These are phyloP conservation scores for Brachionus plicatilis DNA, from an alignment of 1,140 invertebrate genomes.

Conservation along the genomic window DNA sequence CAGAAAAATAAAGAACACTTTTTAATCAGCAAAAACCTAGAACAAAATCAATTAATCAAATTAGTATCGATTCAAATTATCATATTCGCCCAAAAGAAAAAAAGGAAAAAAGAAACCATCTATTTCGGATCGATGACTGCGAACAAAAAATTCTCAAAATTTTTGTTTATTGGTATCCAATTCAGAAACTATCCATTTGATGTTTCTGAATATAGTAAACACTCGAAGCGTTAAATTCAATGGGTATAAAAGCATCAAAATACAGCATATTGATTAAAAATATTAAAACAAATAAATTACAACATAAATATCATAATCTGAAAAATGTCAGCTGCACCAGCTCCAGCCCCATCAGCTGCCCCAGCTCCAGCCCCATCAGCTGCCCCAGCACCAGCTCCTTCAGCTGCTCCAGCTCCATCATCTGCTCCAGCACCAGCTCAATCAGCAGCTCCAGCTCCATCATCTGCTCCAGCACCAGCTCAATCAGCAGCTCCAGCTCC, in stretches of 20 bases:
- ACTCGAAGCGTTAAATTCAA: not conserved
- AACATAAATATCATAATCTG: not conserved
- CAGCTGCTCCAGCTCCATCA: not conserved
- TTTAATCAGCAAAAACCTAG: not conserved
- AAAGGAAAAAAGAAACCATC: not conserved
- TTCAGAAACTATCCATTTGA: not conserved
- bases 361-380: constrained; percentile 15
- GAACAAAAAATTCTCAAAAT: no score
- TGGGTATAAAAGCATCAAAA: not conserved
- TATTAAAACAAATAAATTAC: not conserved
- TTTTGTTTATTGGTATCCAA: not conserved
- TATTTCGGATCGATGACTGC: no score
- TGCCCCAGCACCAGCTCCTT: not conserved
- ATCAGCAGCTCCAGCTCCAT: not conserved
- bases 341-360: not conserved
- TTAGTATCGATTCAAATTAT: not conserved
- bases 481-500: not conserved
- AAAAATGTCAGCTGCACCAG: constrained; percentile 7
- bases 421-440: not conserved
- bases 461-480: not conserved
- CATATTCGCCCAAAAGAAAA: not conserved
- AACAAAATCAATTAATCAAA: not conserved
- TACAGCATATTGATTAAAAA: no score
- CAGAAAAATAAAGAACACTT: no score
- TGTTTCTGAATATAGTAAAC: not conserved